Evolutionary conservation across 2,113 vertebrate species (phyloP), one percentile per base, ranked within the genome.

Genomic region (Chascanopsetta lugubris): DNA sequence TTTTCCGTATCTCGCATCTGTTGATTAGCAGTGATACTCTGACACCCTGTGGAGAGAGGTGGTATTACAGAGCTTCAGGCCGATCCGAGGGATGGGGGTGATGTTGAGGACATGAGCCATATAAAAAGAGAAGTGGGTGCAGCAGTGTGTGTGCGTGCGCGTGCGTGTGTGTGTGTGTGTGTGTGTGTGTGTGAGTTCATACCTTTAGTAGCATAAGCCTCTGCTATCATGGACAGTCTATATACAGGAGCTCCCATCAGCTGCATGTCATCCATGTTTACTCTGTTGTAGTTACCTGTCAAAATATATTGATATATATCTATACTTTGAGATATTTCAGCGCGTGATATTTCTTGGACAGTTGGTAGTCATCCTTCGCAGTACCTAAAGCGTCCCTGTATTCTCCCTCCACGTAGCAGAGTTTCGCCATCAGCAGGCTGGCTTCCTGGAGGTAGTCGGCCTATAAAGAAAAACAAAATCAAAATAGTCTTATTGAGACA

Each of bases 131-230:
- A n/a, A n/a, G n/a, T n/a, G n/a, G n/a, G n/a, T n/a, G n/a, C n/a
- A n/a, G n/a, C n/a, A 24, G 11, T 15, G 38, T 0, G 54, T 50
- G 50, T 24, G 25, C 29, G 49, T 45, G 56, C 34, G 20, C 30
- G 32, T 50, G 8, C 45, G 43, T 6, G 17, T 13, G 6, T 46
- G 29, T 70, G 25, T 53, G 7, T 20, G 51, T 61, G 17, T 32
- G 48, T 12, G 24, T 61, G 63, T 59, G 17, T 59, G 36, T 49
- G 3, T 42, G 18, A 13, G 36, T 20, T 2, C 20, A 3, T 80
- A 97, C 97, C 97, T 95, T 96, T 98, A 47, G 95, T 97, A 22
- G 97, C 94, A 20, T 93, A 96, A 0, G 96, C 95, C 84, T 99
- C 97, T 0, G 97, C 97, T 18, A 97, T 95, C 93, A 99, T 94